A percentile compares a stretch with the other conserved stretches of the same genome.
phyloP scores from a whole-genome alignment of 2,113 vertebrate species.

The Nycticorax nycticorax region DNA sequence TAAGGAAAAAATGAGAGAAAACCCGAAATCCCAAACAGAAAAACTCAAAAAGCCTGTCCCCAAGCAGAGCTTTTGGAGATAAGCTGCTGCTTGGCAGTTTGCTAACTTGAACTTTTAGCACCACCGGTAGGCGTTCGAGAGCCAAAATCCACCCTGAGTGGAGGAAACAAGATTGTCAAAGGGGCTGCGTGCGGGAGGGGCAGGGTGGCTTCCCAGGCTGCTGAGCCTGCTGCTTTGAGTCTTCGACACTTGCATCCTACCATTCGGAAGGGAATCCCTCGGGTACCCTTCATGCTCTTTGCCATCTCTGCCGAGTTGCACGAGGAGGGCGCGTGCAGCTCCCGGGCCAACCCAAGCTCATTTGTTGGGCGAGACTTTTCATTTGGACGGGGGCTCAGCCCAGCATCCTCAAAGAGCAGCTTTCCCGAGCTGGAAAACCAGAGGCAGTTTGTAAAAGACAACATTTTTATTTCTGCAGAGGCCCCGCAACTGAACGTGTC shows the following conservation, averaged over 20 bases:
- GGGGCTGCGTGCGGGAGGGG: not conserved
- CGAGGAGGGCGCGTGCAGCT: not conserved
- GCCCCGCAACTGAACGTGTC: accelerated
- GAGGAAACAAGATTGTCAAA: not conserved
- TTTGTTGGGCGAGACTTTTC: not conserved
- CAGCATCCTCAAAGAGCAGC: not conserved
- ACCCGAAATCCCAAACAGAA: not conserved
- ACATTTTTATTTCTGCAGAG: not conserved
- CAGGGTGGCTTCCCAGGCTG: not conserved
- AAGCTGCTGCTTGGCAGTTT: not conserved
- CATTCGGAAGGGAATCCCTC: not conserved
- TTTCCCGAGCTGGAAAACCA: not conserved
- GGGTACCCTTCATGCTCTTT: not conserved
- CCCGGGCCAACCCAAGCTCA: accelerated
- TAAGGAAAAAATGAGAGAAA: not conserved
- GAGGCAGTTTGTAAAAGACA: not conserved
- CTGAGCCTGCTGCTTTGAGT: not conserved
- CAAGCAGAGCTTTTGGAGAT: not conserved
- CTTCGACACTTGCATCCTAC: not conserved
- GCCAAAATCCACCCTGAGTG: not conserved
- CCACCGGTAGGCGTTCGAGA: not conserved
- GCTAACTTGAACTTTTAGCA: not conserved
- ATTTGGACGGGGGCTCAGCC: not conserved
- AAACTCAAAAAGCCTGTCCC: not conserved
- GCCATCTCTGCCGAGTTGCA: not conserved